Conservation (phyloP, 2,888 invertebrate genomes). For the Pyrocoelia pectoralis region DNA sequence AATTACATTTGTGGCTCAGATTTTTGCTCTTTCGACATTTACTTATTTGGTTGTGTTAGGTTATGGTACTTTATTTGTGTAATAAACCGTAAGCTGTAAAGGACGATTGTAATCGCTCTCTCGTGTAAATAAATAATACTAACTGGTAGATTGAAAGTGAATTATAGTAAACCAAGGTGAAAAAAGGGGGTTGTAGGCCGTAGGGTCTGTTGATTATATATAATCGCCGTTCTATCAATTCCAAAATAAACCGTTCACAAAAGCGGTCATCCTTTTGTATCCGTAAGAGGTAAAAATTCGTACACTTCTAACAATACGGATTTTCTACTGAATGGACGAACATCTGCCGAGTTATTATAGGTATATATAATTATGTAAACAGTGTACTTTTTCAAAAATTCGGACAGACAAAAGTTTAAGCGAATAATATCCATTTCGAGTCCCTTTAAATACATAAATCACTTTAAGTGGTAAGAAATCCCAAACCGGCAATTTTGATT, state of each 20-base stretch:
- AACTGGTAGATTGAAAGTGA: too few species aligned
- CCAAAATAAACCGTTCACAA: constrained; percentile 32
- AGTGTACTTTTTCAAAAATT: constrained; percentile 23
- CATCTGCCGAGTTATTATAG: constrained; percentile 28
- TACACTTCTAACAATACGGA: constrained; percentile 28
- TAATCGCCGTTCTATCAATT: constrained; percentile 27
- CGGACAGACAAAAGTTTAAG: constrained; percentile 11
- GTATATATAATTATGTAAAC: constrained; percentile 26
- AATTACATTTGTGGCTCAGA: too few species aligned
- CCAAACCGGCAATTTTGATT: constrained; percentile 34
- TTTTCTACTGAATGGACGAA: constrained; percentile 21
- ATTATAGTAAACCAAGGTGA: too few species aligned
- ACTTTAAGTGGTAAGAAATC: constrained; percentile 35
- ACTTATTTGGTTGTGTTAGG: too few species aligned
- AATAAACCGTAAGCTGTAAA: too few species aligned
- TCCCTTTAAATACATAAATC: constrained; percentile 29
- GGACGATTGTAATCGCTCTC: too few species aligned
- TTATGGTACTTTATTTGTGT: too few species aligned
- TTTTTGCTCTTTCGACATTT: too few species aligned
- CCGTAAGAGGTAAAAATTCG: constrained; percentile 28
- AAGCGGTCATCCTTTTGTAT: constrained; percentile 27
- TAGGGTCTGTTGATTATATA: constrained; percentile 28
- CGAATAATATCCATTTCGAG: constrained; percentile 14
- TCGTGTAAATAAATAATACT: too few species aligned
- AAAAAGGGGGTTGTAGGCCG: background rate